Conservation (phyloP, 2,797 vertebrate species). For the Arremon brunneinucha region DNA sequence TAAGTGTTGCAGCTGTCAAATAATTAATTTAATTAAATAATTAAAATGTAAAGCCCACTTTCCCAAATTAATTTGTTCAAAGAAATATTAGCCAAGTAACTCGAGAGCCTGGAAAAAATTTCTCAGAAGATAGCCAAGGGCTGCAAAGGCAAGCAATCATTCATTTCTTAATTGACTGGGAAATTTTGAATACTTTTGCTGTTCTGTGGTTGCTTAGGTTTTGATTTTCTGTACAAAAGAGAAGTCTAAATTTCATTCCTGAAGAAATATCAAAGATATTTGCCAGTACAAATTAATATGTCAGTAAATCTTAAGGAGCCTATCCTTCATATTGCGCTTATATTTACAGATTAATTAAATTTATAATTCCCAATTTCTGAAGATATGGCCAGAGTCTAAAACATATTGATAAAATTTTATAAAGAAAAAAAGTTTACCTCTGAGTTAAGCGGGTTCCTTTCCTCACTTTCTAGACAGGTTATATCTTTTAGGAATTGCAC, state of each 20-base stretch:
- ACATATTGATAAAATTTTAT: not conserved
- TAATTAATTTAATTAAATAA: too few relatives aligned
- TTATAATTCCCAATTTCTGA: not conserved
- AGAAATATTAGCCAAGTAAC: not conserved
- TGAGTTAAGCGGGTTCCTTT: constrained; percentile 30
- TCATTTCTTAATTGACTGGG: not conserved
- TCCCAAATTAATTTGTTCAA: not conserved
- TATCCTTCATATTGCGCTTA: not conserved
- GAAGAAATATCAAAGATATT: not conserved
- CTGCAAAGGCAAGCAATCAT: not conserved
- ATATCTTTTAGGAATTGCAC: constrained; percentile 50
- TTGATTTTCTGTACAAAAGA: not conserved
- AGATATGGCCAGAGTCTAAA: not conserved
- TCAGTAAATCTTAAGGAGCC: not conserved
- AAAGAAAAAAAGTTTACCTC: constrained; percentile 69
- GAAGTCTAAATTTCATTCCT: not conserved
- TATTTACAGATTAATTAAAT: constrained; percentile 1
- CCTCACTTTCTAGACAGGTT: not conserved
- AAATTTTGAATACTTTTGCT: not conserved
- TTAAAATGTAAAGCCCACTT: not conserved
- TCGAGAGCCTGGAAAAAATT: not conserved
- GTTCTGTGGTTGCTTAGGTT: not conserved
- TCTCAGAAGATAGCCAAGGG: not conserved
- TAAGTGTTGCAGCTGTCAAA: not conserved
- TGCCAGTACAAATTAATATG: not conserved